Evolutionary conservation across 2,888 invertebrate species (phyloP).

Genomic region (Schrankia costaestrigalis): DNA sequence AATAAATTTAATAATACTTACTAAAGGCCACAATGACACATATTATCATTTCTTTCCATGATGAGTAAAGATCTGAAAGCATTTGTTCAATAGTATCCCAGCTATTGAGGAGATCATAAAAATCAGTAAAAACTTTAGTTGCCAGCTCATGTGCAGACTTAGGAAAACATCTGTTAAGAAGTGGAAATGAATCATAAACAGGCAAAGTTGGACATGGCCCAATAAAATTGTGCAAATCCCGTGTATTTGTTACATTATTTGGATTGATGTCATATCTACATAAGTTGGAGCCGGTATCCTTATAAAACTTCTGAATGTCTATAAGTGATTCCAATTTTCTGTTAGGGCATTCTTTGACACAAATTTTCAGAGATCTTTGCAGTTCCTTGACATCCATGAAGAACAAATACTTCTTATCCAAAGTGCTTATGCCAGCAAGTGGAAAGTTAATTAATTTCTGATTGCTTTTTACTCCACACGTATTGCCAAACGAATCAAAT

Average conservation of each 20-base stretch:
- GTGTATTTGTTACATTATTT: conserved; percentile 66
- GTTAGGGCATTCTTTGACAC: conserved; percentile 93
- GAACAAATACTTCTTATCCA: conserved; percentile 89
- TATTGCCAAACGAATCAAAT: conserved; percentile 96
- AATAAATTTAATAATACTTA: conserved; percentile 68
- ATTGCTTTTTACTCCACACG: conserved; percentile 92
- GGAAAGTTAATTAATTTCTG: conserved; percentile 86
- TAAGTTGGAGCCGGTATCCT: conserved; percentile 85
- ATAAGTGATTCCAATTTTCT: conserved; percentile 80
- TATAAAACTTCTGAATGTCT: conserved; percentile 87
- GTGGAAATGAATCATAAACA: conserved; percentile 87
- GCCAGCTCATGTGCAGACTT: conserved; percentile 84
- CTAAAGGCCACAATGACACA: conserved; percentile 90
- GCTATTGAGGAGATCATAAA: conserved; percentile 91
- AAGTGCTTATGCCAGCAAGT: conserved; percentile 89
- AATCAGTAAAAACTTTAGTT: conserved; percentile 83
- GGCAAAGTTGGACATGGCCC: conserved; percentile 91
- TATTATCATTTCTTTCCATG: conserved; percentile 92
- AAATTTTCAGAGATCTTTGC: conserved; percentile 89
- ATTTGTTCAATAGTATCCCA: conserved; percentile 95
- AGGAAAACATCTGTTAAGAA: conserved; percentile 94
- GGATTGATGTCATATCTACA: conserved; percentile 87
- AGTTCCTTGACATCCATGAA: conserved; percentile 91
- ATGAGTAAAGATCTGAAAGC: conserved; percentile 91
- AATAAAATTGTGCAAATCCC: conserved; percentile 67